A percentile compares a stretch with the other conserved stretches of the same genome.
Evolutionary conservation across 2,888 invertebrate genomes (phyloP).

Genomic region (Erebia epiphron): DNA sequence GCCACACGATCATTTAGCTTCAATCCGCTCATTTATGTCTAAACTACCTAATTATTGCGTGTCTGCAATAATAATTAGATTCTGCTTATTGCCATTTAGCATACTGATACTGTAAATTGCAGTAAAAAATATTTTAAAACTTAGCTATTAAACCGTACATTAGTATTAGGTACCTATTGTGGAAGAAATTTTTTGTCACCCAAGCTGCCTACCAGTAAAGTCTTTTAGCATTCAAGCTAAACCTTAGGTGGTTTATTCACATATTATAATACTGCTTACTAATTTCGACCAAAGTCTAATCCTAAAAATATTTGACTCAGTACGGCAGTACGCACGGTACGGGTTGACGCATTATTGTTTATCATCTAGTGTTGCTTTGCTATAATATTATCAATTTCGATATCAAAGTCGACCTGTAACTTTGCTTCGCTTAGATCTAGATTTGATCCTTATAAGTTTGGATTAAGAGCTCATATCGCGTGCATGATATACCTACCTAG

Average conservation of each 20-base stretch:
- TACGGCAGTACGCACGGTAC: no score
- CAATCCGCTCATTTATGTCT: no score
- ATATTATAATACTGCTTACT: neutral
- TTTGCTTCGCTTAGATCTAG: neutral
- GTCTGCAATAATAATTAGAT: constrained; percentile 1
- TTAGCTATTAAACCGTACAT: neutral
- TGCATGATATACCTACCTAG: neutral
- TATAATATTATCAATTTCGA: neutral
- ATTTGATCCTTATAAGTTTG: neutral
- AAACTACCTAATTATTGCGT: neutral
- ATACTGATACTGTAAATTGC: neutral
- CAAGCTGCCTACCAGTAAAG: no score
- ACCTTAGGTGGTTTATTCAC: no score
- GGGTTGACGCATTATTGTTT: neutral
- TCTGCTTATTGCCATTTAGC: neutral
- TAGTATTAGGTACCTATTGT: neutral
- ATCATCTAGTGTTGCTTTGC: neutral
- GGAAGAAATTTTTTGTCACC: neutral
- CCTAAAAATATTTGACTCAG: neutral
- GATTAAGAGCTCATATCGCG: neutral
- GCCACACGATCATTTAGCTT: no score
- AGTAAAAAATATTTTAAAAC: neutral
- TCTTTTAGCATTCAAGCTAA: no score
- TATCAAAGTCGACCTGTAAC: neutral
- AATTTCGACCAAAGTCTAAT: neutral